These are phyloP conservation scores for Drosophila colorata DNA, from an alignment of 2,888 invertebrate species.

Conservation along the genomic window DNA sequence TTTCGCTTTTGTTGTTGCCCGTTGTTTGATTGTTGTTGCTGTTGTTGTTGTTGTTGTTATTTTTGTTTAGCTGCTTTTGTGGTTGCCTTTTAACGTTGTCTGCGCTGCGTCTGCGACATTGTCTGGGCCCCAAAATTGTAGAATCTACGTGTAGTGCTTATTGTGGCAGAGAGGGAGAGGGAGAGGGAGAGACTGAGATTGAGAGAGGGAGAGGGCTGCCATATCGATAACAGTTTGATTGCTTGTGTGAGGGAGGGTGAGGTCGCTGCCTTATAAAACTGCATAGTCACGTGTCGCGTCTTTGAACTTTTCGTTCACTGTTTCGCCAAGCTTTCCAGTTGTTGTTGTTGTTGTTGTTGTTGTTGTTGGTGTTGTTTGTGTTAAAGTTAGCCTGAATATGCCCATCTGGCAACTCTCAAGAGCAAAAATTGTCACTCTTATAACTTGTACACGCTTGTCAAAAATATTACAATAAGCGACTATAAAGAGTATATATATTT, in stretches of 20 bases:
- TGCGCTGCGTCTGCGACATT: conserved; percentile 56
- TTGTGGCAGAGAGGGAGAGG: too few species aligned
- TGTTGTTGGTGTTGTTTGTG: conserved; percentile 11
- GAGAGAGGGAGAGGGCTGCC: not conserved
- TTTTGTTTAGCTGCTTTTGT: conserved; percentile 43
- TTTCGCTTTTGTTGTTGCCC: conserved; percentile 26
- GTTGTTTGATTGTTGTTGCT: not conserved
- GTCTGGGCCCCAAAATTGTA: conserved; percentile 38
- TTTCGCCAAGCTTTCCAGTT: conserved; percentile 9
- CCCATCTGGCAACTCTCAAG: conserved; percentile 9
- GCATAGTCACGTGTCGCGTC: conserved; percentile 62
- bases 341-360: conserved; percentile 4
- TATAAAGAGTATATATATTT: not conserved
- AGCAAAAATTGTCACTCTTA: not conserved
- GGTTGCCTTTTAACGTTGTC: conserved; percentile 47
- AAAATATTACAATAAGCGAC: too few species aligned
- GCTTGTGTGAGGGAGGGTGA: not conserved
- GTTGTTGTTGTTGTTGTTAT: conserved; percentile 7
- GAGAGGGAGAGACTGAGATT: too few species aligned
- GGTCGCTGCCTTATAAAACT: conserved; percentile 40
- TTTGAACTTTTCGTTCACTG: conserved; percentile 43
- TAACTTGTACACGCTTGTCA: not conserved
- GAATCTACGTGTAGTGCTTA: conserved; percentile 22
- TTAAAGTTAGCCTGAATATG: conserved; percentile 7
- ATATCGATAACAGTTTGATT: conserved; percentile 31